A percentile compares a stretch with the other conserved stretches of the same genome.
Conservation (phyloP, 2,797 vertebrate species). For the Australoheros facetus region DNA sequence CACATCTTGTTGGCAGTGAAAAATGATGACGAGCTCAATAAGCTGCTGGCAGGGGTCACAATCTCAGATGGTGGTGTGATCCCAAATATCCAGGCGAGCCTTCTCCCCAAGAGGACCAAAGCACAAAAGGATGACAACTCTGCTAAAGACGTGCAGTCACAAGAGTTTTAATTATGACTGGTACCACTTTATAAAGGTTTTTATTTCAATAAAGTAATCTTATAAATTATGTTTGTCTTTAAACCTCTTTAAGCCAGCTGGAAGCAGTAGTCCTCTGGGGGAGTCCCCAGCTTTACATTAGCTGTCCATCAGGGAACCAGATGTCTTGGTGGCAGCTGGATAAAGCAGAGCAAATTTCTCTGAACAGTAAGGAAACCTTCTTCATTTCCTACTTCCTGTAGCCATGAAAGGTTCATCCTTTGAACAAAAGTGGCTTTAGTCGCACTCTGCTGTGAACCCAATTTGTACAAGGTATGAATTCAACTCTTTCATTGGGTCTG, state of each 20-base stretch:
- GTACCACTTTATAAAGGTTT: not conserved
- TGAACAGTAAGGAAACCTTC: not conserved
- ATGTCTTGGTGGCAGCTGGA: not conserved
- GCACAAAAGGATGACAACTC: conserved; percentile 11
- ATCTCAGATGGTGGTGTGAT: conserved; percentile 81
- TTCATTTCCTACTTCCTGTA: not conserved
- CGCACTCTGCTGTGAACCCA: fast-evolving
- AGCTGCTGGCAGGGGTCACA: conserved; percentile 72
- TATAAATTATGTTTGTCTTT: not conserved
- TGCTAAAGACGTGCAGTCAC: conserved; percentile 60
- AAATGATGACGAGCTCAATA: conserved; percentile 81
- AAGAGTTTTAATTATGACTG: conserved; percentile 71
- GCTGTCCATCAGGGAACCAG: not conserved
- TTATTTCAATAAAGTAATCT: not conserved
- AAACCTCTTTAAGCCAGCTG: not conserved
- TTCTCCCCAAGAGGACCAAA: conserved; percentile 78
- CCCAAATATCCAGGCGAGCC: conserved; percentile 78
- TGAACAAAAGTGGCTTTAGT: not conserved
- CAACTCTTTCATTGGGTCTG: not conserved
- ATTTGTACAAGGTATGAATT: not conserved
- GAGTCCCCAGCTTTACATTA: not conserved
- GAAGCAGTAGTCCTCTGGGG: not conserved
- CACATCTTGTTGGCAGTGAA: conserved; percentile 83
- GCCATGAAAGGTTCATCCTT: not conserved
- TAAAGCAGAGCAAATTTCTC: not conserved